Evolutionary conservation across 1,140 invertebrate genomes (phyloP).

Genomic region (Marisa cornuarietis): DNA sequence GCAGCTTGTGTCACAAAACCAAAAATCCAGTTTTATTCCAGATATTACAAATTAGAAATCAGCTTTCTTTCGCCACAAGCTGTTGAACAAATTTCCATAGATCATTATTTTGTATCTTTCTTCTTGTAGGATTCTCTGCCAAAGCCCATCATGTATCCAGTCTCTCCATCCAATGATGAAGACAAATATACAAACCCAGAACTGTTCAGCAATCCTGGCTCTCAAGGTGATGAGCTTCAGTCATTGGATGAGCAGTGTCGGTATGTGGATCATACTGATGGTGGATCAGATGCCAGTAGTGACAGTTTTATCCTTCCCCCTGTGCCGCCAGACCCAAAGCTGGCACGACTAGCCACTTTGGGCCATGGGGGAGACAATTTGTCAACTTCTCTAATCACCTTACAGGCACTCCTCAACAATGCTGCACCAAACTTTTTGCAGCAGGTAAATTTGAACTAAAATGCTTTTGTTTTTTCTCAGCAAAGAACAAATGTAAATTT

Average conservation of each 20-base stretch:
- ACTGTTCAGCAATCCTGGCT: conserved; percentile 57
- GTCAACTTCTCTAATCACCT: conserved; percentile 3
- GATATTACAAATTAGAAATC: too few species aligned
- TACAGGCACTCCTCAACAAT: conserved; percentile 18
- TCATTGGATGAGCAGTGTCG: conserved; percentile 35
- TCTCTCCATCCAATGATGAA: conserved; percentile 34
- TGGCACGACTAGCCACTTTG: background rate
- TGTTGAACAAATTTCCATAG: background rate
- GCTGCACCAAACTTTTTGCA: conserved; percentile 27
- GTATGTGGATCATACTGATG: conserved; percentile 34
- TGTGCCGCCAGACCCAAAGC: conserved; percentile 23
- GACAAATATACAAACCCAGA: conserved; percentile 57
- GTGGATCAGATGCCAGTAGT: conserved; percentile 45
- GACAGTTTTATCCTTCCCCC: conserved; percentile 29
- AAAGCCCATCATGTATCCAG: conserved; percentile 47
- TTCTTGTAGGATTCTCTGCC: conserved; percentile 35
- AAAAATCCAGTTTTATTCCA: too few species aligned
- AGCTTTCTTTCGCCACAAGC: too few species aligned
- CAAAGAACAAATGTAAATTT: background rate
- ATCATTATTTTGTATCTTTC: background rate
- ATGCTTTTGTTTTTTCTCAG: background rate
- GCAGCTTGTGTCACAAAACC: too few species aligned
- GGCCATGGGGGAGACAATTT: conserved; percentile 3
- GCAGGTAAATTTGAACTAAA: conserved; percentile 13
- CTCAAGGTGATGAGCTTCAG: conserved; percentile 34